Evolutionary conservation across 2,888 invertebrate genomes (phyloP), one percentile per base, ranked within the genome.

Genomic region (Erebia ligea): DNA sequence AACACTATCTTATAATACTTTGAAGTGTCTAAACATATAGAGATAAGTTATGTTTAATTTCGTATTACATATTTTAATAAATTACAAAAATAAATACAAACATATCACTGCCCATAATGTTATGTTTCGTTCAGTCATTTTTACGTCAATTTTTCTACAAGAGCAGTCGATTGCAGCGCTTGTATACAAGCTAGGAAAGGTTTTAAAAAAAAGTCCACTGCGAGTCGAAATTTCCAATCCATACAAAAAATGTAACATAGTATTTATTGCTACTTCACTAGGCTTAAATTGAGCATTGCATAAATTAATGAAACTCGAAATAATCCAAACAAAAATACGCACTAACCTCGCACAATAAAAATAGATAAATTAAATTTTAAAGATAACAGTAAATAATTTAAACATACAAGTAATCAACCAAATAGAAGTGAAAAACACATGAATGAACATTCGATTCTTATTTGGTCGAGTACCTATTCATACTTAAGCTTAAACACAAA

Each of bases 61-160:
- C 13, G 5, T 61, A 48, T 21, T 15, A 25, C 2, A 3, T 34
- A 19, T 13, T 62, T 62, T 62, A 45, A 11, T 48, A 59, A 59
- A 59, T 59, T 45, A 62, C 45, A 62, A 62, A 62, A 62, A 62
- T 62, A 62, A 62, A 62, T 45, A 45, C 11, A 45, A 48, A 48
- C 21, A 62, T 62, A 62, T 21, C 62, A 62, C 62, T 61, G 42
- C 62, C 62, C 13, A 21, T 13, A 45, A 62, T 13, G 62, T 48
- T 21, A 62, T 48, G 62, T 62, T 62, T 13, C 1, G 21, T 48
- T 62, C 62, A 48, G 45, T 48, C 62, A 21, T 9, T 61, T 42
- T 59, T 59, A 10, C 19, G n/a, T 40, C n/a, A 59, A 17, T 42
- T 59, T 57, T 21, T 57, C 56, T 54, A 54, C 56, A 25, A 57